phyloP scores from a whole-genome alignment of 2,888 invertebrate genomes.

The Neoaliturus tenellus region DNA sequence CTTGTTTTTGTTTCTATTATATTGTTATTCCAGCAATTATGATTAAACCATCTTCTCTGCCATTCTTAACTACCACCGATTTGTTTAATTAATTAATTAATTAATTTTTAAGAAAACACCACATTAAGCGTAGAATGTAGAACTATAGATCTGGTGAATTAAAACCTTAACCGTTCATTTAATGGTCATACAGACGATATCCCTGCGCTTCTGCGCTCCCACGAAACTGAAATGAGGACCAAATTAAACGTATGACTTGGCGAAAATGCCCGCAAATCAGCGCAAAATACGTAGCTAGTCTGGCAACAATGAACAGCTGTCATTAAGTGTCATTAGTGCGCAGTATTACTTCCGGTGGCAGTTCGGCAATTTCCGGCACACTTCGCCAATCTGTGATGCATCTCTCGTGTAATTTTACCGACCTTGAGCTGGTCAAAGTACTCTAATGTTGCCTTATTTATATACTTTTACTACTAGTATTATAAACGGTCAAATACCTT shows the following conservation, averaged over 20 bases:
- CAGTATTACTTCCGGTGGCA: not conserved
- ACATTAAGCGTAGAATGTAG: no score
- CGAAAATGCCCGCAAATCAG: not conserved
- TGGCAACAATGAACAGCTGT: slow-evolving; percentile 13
- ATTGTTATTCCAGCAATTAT: no score
- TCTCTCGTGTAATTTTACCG: not conserved
- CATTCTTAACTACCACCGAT: no score
- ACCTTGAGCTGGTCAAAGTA: not conserved
- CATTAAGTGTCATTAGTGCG: not conserved
- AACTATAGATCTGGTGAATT: no score
- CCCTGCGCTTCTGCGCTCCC: not conserved
- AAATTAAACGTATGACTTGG: slow-evolving; percentile 19
- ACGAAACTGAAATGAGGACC: not conserved
- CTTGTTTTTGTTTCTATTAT: no score
- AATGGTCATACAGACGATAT: not conserved
- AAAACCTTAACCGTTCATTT: no score
- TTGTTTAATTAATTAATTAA: no score
- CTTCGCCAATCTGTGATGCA: not conserved
- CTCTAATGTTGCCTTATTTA: not conserved
- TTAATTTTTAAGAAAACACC: no score
- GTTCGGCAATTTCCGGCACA: not conserved
- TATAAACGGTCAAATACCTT: not conserved
- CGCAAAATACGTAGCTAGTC: no score
- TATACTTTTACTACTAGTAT: no score
- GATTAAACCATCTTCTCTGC: no score